A percentile compares a stretch with the other conserved stretches of the same genome.
Evolutionary conservation across 2,797 vertebrate species (phyloP).

Genomic region (Lycodopsis pacificus): DNA sequence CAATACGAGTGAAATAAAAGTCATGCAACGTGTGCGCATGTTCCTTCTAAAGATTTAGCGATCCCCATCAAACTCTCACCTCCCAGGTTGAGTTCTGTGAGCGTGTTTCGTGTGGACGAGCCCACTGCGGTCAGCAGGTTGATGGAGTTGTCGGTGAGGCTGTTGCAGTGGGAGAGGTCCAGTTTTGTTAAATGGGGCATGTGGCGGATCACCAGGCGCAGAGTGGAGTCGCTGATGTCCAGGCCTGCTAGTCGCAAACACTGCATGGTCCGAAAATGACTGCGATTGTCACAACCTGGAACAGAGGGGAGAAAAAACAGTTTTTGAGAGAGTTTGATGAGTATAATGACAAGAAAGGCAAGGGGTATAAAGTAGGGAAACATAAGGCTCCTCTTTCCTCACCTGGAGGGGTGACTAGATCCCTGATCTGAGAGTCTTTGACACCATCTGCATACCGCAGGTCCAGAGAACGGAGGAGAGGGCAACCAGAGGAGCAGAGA

Average conservation of each 20-base stretch:
- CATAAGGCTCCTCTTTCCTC: slow-evolving; percentile 12
- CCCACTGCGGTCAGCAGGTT: slow-evolving; percentile 97
- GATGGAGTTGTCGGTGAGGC: slow-evolving; percentile 94
- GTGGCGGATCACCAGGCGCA: slow-evolving; percentile 96
- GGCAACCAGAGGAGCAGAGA: slow-evolving; percentile 95
- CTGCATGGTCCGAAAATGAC: slow-evolving; percentile 95
- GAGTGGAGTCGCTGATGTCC: slow-evolving; percentile 94
- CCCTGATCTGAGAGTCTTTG: slow-evolving; percentile 96
- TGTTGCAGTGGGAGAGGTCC: slow-evolving; percentile 96
- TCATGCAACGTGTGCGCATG: neutral
- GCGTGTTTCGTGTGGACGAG: slow-evolving; percentile 96
- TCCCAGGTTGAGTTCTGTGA: slow-evolving; percentile 95
- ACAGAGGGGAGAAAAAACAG: neutral
- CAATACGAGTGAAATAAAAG: neutral
- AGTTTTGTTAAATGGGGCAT: slow-evolving; percentile 96
- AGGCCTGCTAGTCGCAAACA: slow-evolving; percentile 94
- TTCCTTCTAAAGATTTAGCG: neutral
- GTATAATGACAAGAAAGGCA: neutral
- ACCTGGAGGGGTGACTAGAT: slow-evolving; percentile 93
- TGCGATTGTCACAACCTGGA: slow-evolving; percentile 96
- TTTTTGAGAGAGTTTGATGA: neutral
- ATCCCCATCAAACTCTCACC: slow-evolving; percentile 76
- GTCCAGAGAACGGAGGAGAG: slow-evolving; percentile 96
- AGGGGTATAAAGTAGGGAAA: neutral
- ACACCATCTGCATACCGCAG: slow-evolving; percentile 96